Conservation (phyloP, 2,113 vertebrate species). For the Hystrix cristata region DNA sequence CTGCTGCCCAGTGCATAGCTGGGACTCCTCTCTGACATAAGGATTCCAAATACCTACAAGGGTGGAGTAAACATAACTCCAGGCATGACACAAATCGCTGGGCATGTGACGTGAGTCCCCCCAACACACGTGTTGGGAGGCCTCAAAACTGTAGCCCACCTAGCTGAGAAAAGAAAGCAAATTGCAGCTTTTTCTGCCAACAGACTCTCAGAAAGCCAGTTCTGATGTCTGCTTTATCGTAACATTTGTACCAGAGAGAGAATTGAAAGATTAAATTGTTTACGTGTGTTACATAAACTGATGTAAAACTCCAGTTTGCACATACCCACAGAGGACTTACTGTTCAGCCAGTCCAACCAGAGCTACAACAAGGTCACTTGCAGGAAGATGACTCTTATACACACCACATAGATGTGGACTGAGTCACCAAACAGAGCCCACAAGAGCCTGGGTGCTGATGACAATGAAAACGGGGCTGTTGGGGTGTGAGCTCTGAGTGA, state of each 20-base stretch:
- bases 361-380: conserved; percentile 39
- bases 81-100: conserved; percentile 74
- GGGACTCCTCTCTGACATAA: conserved; percentile 73
- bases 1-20: conserved; percentile 15
- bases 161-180: conserved; percentile 48
- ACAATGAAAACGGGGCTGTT: not conserved
- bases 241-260: conserved; percentile 70
- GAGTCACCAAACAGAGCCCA: not conserved
- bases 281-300: conserved; percentile 76
- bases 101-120: conserved; percentile 74
- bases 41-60: conserved; percentile 65
- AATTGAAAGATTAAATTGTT: conserved; percentile 81
- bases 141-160: conserved; percentile 21
- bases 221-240: conserved; percentile 75
- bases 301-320: conserved; percentile 64
- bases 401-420: not conserved
- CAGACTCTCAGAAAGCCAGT: conserved; percentile 49
- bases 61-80: conserved; percentile 76
- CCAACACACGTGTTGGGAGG: conserved; percentile 39
- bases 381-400: conserved; percentile 34
- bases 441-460: not conserved
- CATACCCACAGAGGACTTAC: conserved; percentile 52
- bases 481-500: not conserved
- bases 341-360: conserved; percentile 8
- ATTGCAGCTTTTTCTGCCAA: conserved; percentile 59